phyloP scores from a whole-genome alignment of 92 coral and sea anemone species.

The Virgularia gustaviana region DNA sequence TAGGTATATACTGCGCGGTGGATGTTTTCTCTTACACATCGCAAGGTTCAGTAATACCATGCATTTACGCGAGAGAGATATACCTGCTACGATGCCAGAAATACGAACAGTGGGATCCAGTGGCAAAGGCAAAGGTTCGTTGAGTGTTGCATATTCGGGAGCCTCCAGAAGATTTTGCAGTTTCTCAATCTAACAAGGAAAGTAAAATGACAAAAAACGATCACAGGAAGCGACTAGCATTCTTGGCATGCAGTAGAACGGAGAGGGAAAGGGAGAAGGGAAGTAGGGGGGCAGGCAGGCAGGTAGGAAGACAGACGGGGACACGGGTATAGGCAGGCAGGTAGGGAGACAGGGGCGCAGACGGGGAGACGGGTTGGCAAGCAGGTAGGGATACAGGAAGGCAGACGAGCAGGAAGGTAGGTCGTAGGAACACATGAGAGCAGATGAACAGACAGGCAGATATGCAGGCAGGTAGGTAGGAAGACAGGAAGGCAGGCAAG shows the following conservation, averaged over 20 bases:
- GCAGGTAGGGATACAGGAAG: neutral
- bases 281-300: neutral
- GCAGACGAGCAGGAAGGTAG: neutral
- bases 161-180: constrained; percentile 75
- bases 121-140: constrained; percentile 79
- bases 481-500: neutral
- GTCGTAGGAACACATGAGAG: neutral
- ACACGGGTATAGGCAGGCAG: neutral
- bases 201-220: neutral
- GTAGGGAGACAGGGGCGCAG: neutral
- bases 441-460: constrained; percentile 9
- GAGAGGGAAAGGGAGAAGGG: no score
- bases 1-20: no score
- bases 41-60: no score
- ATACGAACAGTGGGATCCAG: constrained; percentile 86
- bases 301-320: neutral
- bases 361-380: neutral
- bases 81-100: constrained; percentile 82
- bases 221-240: neutral
- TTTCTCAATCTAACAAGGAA: constrained; percentile 68
- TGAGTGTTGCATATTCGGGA: constrained; percentile 62
- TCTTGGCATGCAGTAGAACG: no score
- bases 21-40: no score
- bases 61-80: no score
- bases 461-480: neutral